Base-by-base conservation (phyloP, 2,113 vertebrate genomes). In the Tetrax tetrax region DNA sequence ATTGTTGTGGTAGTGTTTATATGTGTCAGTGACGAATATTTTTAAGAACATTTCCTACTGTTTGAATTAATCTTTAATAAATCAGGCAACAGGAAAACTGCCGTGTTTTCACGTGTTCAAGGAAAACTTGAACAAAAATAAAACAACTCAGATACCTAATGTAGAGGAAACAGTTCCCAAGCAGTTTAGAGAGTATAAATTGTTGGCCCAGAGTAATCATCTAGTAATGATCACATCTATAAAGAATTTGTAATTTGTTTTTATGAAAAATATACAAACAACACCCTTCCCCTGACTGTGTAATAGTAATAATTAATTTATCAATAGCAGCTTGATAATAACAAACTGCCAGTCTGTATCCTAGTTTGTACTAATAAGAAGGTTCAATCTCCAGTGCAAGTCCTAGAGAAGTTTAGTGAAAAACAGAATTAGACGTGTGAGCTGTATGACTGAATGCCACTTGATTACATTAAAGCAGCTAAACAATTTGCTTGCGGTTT, bases 51-150 rank as follows among this genome's bases (percentile, higher is more conserved):
- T 43, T 89, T 94, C 61, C 69, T 68, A n/a, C 57, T 64, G 14
- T 94, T 95, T 84, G 17, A 81, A 87, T 69, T 75, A 75, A 70
- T 63, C 54, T 86, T 70, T 87, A 86, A 89, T 90, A 96, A 88
- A 83, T 81, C 69, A 81, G 27, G 25, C 35, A 78, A 64, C 9
- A 63, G 31, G 15, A 78, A 69, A 95, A 60, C 41, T 78, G 19
- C 53, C 24, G 4, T 28, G 16, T 92, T n/a, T n/a, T n/a, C n/a
- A n/a, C n/a, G n/a, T n/a, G n/a, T n/a, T n/a, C n/a, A n/a, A n/a
- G n/a, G n/a, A n/a, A 85, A 88, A 82, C 79, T 95, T 92, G 59
- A 76, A 64, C 37, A 88, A 85, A 93, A 92, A 91, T 90, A 77
- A 51, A 33, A 31, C 16, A 31, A 9, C 77, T 88, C 28, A 35